Conservation (phyloP, 2,888 invertebrate genomes). For the Omphaloscelis lunosa region DNA sequence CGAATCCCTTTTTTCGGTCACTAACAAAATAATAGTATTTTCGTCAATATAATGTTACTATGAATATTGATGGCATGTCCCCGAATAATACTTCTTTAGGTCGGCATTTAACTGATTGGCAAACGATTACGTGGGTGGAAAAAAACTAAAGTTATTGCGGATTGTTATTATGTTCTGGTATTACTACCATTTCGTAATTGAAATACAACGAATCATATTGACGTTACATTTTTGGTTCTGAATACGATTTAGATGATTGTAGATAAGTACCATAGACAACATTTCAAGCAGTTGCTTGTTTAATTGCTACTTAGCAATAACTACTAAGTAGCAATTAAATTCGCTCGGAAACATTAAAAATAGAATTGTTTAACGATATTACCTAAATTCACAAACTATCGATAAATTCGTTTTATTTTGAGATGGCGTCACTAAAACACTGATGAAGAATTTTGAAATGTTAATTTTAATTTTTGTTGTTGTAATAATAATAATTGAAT, state of each 20-base stretch:
- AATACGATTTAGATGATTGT: background rate
- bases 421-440: slow-evolving; percentile 2
- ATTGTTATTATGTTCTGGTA: slow-evolving; percentile 19
- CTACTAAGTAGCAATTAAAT: no score
- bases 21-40: slow-evolving; percentile 18
- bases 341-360: no score
- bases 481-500: no score
- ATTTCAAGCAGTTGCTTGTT: background rate
- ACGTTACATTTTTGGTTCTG: background rate
- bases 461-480: background rate
- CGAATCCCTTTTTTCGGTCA: slow-evolving; percentile 24
- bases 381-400: background rate
- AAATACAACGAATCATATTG: slow-evolving; percentile 1
- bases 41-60: slow-evolving; percentile 42
- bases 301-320: no score
- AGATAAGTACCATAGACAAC: no score
- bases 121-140: slow-evolving; percentile 12
- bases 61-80: slow-evolving; percentile 47
- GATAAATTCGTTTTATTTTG: slow-evolving; percentile 6
- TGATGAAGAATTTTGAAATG: background rate
- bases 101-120: slow-evolving; percentile 27
- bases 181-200: background rate
- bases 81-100: slow-evolving; percentile 40
- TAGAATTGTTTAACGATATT: background rate
- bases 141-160: slow-evolving; percentile 28